Conservation (phyloP, 1,140 invertebrate genomes). For the Lepeophtheirus salmonis region DNA sequence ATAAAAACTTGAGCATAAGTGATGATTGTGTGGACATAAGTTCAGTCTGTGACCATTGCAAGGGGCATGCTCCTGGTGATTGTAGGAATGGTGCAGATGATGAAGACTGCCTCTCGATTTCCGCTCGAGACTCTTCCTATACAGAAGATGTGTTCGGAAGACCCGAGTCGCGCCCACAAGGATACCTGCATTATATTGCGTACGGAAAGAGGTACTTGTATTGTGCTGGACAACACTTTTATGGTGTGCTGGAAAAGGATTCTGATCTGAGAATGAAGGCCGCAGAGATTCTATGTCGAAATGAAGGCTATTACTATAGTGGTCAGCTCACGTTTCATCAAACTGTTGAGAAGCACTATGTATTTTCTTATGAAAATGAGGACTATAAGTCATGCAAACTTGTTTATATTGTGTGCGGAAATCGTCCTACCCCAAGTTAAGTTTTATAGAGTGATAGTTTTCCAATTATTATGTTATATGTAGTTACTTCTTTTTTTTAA, state of each 20-base stretch:
- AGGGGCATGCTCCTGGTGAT: not conserved
- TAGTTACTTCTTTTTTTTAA: too few species aligned
- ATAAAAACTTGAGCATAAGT: not conserved
- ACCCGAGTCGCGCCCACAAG: not conserved
- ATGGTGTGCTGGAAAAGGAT: not conserved
- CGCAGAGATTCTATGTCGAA: not conserved
- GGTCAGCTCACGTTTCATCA: not conserved
- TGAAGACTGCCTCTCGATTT: slow-evolving; percentile 2
- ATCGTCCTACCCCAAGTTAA: not conserved
- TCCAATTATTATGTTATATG: too few species aligned
- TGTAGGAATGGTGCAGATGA: slow-evolving; percentile 11
- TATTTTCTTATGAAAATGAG: not conserved
- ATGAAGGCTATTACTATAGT: not conserved
- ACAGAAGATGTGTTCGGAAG: not conserved
- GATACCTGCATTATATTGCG: slow-evolving; percentile 3
- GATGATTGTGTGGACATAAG: not conserved
- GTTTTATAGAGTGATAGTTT: too few species aligned
- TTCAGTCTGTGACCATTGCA: not conserved
- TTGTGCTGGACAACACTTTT: not conserved
- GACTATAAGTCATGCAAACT: not conserved
- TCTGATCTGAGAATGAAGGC: not conserved
- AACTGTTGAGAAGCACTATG: not conserved
- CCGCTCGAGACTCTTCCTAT: not conserved
- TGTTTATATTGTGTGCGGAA: slow-evolving; percentile 7
- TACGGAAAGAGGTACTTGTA: slow-evolving; percentile 10